Evolutionary conservation across 2,888 invertebrate species (phyloP), one percentile per base, ranked within the genome.

Genomic region (Cancer borealis): DNA sequence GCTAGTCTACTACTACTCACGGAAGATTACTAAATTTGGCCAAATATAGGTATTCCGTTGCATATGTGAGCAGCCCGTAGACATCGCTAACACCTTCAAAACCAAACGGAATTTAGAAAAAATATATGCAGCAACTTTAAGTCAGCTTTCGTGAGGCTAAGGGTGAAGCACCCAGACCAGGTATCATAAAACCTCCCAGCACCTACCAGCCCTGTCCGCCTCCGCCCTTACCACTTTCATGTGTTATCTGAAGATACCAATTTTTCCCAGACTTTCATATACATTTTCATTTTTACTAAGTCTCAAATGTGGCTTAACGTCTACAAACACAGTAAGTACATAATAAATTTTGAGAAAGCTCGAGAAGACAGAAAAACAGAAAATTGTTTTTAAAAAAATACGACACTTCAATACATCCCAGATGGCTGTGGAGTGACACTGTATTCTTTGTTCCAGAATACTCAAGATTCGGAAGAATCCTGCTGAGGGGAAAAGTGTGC

Each of bases 281-380:
- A 84, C 39, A 84, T 84, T 84, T 84, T 84, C 84, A 84, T 84
- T 84, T 84, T 84, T 84, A 84, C 84, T 39, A 84, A 39, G 84
- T 84, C 39, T 84, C 39, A 84, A 84, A 84, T 84, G 84, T 39
- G 39, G 39, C 39, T 84, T 39, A 84, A 39, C 84, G 12, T 84
- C 26, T 84, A 39, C 30, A 84, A 30, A 84, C 84, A 84, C 84
- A 3, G 39, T 14, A 84, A 84, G n/a, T 30, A 30, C 14, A 2
- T 84, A n/a, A 84, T 84, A 84, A 12, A 84, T 39, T 84, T 84
- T 3, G 17, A 14, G 39, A 84, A 84, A 84, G 39, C 84, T 39
- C 14, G 30, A n/a, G 5, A 84, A 39, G 10, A 84, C 30, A 39
- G 30, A 39, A 84, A 84, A 30, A 30, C 0, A 12, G 17, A 84